Percentiles rank a stretch among this genome's conserved stretches.
phyloP scores from a whole-genome alignment of 1,140 invertebrate genomes.

The Mylabris phalerata region DNA sequence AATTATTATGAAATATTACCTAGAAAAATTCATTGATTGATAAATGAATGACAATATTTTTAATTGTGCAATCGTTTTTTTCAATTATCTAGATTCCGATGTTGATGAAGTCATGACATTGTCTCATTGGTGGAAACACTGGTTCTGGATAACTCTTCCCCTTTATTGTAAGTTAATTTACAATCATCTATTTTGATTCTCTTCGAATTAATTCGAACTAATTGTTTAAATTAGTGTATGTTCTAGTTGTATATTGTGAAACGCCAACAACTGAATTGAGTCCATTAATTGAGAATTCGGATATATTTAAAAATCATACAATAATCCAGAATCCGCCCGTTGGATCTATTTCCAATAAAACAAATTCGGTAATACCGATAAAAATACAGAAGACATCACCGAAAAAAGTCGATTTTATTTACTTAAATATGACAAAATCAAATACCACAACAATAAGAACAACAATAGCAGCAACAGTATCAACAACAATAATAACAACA shows the following conservation, averaged over 20 bases:
- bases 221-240: constrained; percentile 31
- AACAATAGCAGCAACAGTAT: constrained; percentile 4
- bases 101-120: constrained; percentile 55
- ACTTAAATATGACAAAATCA: constrained; percentile 4
- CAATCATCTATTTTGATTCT: constrained; percentile 12
- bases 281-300: background rate
- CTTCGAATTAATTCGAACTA: constrained; percentile 19
- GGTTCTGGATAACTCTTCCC: constrained; percentile 59
- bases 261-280: constrained; percentile 3
- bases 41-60: too few species aligned
- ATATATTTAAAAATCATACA: too few species aligned
- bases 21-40: too few species aligned
- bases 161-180: constrained; percentile 41
- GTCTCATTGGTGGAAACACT: constrained; percentile 60
- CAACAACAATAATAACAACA: constrained; percentile 29
- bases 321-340: constrained; percentile 15
- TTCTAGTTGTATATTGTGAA: constrained; percentile 8
- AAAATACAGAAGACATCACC: constrained; percentile 16
- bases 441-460: constrained; percentile 13
- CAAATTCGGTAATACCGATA: background rate
- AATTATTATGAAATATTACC: too few species aligned
- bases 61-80: constrained; percentile 7
- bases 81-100: constrained; percentile 26
- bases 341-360: constrained; percentile 7
- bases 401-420: constrained; percentile 15